Conservation (phyloP, 2,113 vertebrate species). For the Trinectes maculatus region DNA sequence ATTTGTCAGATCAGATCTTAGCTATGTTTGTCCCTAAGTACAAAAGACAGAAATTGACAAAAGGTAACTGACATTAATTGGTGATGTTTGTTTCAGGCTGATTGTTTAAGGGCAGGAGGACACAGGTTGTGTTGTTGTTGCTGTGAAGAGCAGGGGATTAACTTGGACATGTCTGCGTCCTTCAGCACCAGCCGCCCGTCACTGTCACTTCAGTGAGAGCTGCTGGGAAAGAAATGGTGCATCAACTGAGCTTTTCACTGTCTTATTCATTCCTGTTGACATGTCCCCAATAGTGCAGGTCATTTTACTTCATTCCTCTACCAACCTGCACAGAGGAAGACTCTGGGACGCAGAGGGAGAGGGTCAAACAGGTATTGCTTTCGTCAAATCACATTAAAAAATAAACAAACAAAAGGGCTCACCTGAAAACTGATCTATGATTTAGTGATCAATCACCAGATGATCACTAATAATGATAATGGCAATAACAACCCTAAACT, state of each 20-base stretch:
- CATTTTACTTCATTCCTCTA: background rate
- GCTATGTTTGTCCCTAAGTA: background rate
- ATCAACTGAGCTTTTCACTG: background rate
- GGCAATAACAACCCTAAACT: no score
- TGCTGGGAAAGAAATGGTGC: background rate
- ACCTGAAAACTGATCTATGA: no score
- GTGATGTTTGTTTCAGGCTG: constrained; percentile 1
- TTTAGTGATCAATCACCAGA: no score
- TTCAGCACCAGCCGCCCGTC: constrained; percentile 1
- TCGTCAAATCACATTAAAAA: no score
- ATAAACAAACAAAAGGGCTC: no score
- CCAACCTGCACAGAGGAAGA: background rate
- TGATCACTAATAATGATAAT: no score
- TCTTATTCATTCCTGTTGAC: constrained; percentile 1
- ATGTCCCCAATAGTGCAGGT: background rate
- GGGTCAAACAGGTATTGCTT: background rate
- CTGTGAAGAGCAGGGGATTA: background rate
- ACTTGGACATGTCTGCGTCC: background rate
- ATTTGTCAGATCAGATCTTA: background rate
- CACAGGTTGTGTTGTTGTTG: background rate
- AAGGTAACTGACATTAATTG: constrained; percentile 11
- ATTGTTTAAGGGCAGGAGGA: background rate
- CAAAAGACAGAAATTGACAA: background rate
- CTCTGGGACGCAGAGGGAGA: background rate
- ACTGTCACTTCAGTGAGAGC: background rate